Evolutionary conservation across 2,797 vertebrate genomes (phyloP).

Genomic region (Poecilia gillii): DNA sequence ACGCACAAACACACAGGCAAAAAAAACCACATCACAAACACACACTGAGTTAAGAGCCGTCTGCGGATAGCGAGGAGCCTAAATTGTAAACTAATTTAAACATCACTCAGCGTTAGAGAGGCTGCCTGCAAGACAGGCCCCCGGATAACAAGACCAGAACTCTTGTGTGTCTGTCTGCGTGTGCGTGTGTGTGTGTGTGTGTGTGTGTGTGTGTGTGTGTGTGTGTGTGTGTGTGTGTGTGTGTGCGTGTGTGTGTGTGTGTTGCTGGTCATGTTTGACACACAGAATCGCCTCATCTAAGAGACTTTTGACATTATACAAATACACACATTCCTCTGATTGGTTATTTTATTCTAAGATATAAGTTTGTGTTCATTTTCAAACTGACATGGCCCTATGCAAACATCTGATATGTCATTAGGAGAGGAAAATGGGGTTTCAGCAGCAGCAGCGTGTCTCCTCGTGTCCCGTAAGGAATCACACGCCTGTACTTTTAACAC

Average conservation of each 20-base stretch:
- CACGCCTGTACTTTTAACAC: constrained; percentile 20
- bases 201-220: constrained; percentile 21
- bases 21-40: constrained; percentile 83
- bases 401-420: constrained; percentile 80
- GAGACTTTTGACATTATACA: constrained; percentile 62
- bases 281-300: constrained; percentile 62
- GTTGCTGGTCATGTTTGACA: constrained; percentile 73
- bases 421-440: constrained; percentile 74
- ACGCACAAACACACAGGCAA: constrained; percentile 71
- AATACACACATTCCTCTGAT: constrained; percentile 60
- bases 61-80: constrained; percentile 94
- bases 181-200: background rate
- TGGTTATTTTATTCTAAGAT: constrained; percentile 67
- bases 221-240: constrained; percentile 10
- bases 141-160: constrained; percentile 91
- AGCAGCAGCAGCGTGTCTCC: constrained; percentile 51
- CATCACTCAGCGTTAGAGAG: constrained; percentile 98
- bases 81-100: constrained; percentile 99
- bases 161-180: constrained; percentile 67
- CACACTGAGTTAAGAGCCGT: constrained; percentile 95
- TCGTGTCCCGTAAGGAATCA: constrained; percentile 49
- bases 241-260: background rate
- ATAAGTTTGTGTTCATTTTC: constrained; percentile 65
- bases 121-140: constrained; percentile 91
- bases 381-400: constrained; percentile 75